Percentiles rank a stretch among this genome's conserved stretches.
phyloP scores from a whole-genome alignment of 2,113 vertebrate species.

The Tauraco erythrolophus region DNA sequence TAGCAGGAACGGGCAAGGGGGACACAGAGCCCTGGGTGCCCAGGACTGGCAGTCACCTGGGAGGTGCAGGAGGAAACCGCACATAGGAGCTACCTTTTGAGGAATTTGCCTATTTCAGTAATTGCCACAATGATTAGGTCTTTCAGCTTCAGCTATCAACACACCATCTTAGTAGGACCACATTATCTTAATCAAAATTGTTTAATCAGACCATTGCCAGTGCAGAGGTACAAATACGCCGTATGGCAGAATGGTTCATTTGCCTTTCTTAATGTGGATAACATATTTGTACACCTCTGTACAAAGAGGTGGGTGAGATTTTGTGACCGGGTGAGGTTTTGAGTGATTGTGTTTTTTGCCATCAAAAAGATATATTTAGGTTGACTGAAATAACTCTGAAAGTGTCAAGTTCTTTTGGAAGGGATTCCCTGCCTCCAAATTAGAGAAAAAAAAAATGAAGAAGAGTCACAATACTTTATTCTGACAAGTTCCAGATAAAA shows the following conservation, averaged over 20 bases:
- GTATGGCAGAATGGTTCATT: neutral
- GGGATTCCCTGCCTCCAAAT: neutral
- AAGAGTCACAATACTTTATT: neutral
- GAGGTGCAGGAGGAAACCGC: neutral
- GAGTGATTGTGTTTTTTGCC: neutral
- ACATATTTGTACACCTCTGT: neutral
- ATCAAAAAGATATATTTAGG: neutral
- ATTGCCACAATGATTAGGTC: neutral
- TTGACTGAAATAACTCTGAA: neutral
- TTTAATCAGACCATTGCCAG: neutral
- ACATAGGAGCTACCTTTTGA: neutral
- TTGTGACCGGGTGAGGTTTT: neutral
- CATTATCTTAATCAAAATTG: neutral
- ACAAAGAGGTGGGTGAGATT: neutral
- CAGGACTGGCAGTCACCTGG: neutral
- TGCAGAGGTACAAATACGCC: neutral
- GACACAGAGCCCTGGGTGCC: neutral
- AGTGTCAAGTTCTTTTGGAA: neutral
- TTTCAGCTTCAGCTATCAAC: neutral
- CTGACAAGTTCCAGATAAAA: neutral
- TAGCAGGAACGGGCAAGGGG: neutral
- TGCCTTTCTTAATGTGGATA: neutral
- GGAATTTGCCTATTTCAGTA: neutral
- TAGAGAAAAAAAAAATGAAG: neutral
- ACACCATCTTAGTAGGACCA: fast-evolving